phyloP scores from a whole-genome alignment of 1,140 invertebrate species.

The Drosophila grimshawi region DNA sequence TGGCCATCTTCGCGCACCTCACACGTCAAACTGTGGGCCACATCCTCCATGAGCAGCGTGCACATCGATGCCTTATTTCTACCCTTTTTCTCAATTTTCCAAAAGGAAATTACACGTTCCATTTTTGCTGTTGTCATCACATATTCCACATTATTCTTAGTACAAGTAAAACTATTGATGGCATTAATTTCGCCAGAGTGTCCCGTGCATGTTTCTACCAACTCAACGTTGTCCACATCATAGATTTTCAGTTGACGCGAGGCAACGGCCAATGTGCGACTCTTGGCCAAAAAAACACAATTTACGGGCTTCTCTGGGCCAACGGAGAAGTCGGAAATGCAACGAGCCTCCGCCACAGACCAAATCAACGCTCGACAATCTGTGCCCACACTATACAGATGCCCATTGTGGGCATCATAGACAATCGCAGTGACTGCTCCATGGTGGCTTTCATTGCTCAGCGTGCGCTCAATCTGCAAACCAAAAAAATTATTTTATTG shows the following conservation, averaged over 20 bases:
- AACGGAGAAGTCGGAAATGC: slow-evolving; percentile 87
- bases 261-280: slow-evolving; percentile 88
- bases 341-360: slow-evolving; percentile 85
- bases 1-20: slow-evolving; percentile 84
- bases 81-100: slow-evolving; percentile 73
- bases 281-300: slow-evolving; percentile 87
- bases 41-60: slow-evolving; percentile 89
- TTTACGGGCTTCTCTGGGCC: slow-evolving; percentile 88
- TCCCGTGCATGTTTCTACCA: slow-evolving; percentile 88
- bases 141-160: slow-evolving; percentile 84
- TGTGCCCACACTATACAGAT: slow-evolving; percentile 86
- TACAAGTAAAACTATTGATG: slow-evolving; percentile 85
- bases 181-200: slow-evolving; percentile 88
- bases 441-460: slow-evolving; percentile 85
- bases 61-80: slow-evolving; percentile 84
- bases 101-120: slow-evolving; percentile 82
- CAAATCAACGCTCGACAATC: slow-evolving; percentile 85
- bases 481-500: background rate
- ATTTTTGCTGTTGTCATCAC: slow-evolving; percentile 87
- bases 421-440: slow-evolving; percentile 85
- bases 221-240: slow-evolving; percentile 86
- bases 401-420: slow-evolving; percentile 84
- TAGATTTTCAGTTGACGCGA: slow-evolving; percentile 88
- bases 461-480: slow-evolving; percentile 57
- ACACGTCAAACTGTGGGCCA: slow-evolving; percentile 86